Evolutionary conservation across 37 sponge, comb jelly and placozoan species (phyloP), one percentile per base, ranked within the genome.

Genomic region (Dysidea cf. avara): DNA sequence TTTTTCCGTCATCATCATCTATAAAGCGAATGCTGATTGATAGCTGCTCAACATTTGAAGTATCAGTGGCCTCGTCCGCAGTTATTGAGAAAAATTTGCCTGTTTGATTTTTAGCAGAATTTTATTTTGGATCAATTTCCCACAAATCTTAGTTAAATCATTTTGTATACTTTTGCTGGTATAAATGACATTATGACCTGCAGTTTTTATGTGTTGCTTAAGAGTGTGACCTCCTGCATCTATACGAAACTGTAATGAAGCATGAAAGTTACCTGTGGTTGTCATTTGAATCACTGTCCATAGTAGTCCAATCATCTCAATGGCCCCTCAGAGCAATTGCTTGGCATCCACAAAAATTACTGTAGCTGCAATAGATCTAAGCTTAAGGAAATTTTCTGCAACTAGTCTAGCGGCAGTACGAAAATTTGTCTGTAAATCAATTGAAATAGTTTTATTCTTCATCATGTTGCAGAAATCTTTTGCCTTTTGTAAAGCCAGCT

Each of bases 1-100:
- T n/a, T n/a, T n/a, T n/a, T n/a, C n/a, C n/a, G n/a, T n/a, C n/a
- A 20, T 35, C 51, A 18, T 18, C 28, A 22, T 75, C 48, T 52
- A 75, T 66, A 60, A 34, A 71, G 12, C 73, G 26, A 37, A 72
- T 17, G 26, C 56, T 53, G 22, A 81, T 57, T 39, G 63, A 38
- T 9, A 72, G 71, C 61, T 83, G 80, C 77, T 87, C 77, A 18
- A 77, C 71, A 66, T 81, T 87, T 26, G 81, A 57, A 28, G 70
- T 26, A 68, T 87, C 77, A 22, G 87, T 76, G 22, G 76, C 84
- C 57, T 83, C 90, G 80, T 89, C 90, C 38, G 88, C 82, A 48
- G 81, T 77, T 7, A 87, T 51, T 34, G 85, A 69, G 54, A 89
- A 89, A 13, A 28, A 71, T 56, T n/a, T n/a, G 85, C 85, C 37